Percentiles rank a stretch among this genome's conserved stretches.
Evolutionary conservation across 2,797 vertebrate genomes (phyloP).

Genomic region (Eospalax fontanierii): DNA sequence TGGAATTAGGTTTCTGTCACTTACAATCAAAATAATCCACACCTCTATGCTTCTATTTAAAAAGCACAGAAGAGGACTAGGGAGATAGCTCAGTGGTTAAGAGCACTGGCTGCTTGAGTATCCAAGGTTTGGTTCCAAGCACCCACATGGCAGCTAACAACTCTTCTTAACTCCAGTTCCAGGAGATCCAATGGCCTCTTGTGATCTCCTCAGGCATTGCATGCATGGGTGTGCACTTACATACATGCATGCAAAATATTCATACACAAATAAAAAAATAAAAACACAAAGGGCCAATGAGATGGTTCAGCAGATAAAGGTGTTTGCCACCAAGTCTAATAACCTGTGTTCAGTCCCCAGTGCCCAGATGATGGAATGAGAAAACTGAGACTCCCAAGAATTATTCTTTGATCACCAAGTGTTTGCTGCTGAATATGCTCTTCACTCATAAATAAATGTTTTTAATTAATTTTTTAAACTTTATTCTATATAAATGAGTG

Average conservation of each 20-base stretch:
- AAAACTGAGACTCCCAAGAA: not conserved
- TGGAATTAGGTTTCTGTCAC: conserved; percentile 22
- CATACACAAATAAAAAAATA: not conserved
- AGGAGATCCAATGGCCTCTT: not conserved
- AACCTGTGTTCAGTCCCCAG: not conserved
- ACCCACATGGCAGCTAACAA: not conserved
- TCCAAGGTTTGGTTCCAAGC: not conserved
- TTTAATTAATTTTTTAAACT: too few species aligned
- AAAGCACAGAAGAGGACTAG: not conserved
- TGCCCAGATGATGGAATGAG: not conserved
- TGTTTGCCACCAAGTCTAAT: not conserved
- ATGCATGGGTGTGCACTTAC: not conserved
- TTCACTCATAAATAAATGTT: too few species aligned
- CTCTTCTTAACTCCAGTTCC: not conserved
- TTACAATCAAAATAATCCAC: not conserved
- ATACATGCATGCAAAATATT: not conserved
- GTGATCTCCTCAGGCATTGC: not conserved
- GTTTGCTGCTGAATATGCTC: not conserved
- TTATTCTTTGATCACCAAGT: not conserved
- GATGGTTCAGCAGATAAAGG: not conserved
- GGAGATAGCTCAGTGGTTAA: not conserved
- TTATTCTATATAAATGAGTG: too few species aligned
- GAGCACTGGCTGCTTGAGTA: not conserved
- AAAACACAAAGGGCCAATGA: not conserved
- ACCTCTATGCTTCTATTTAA: not conserved